These are phyloP conservation scores for Caenorhabditis inopinata DNA, from an alignment of 1,140 invertebrate genomes.

Conservation along the genomic window DNA sequence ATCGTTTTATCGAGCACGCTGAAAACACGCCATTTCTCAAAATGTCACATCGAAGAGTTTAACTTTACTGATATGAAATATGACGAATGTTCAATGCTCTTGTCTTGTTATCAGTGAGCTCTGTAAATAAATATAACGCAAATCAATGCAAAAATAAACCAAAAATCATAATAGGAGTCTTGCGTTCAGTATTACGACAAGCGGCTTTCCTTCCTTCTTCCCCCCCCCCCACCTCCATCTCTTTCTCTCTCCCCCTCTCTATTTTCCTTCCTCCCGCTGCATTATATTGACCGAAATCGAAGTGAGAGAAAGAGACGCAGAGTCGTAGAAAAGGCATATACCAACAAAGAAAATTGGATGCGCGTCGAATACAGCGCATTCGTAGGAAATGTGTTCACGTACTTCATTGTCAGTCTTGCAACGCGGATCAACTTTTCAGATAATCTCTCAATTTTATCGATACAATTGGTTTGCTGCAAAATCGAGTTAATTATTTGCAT, in stretches of 20 bases:
- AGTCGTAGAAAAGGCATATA: background rate
- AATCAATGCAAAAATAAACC: background rate
- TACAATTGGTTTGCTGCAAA: too few relatives aligned
- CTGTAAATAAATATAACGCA: too few relatives aligned
- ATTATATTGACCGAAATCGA: slow-evolving; percentile 20
- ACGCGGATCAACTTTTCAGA: background rate
- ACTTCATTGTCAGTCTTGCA: background rate
- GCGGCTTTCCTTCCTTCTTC: slow-evolving; percentile 9
- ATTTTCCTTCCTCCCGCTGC: background rate
- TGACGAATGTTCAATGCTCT: too few relatives aligned
- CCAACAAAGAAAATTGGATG: background rate
- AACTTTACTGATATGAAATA: too few relatives aligned
- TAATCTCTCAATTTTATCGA: background rate
- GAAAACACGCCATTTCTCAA: too few relatives aligned
- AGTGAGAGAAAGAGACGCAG: background rate
- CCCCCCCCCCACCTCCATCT: background rate
- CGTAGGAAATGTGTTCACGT: background rate
- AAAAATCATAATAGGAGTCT: background rate
- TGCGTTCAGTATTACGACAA: slow-evolving; percentile 25
- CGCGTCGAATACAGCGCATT: background rate
- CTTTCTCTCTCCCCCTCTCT: too few relatives aligned
- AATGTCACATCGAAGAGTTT: too few relatives aligned
- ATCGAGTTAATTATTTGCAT: too few relatives aligned
- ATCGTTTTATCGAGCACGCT: too few relatives aligned
- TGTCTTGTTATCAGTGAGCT: too few relatives aligned